Percentiles rank a stretch among this genome's conserved stretches.
phyloP scores from a whole-genome alignment of 2,888 invertebrate genomes.

The Calameuta pallipes region DNA sequence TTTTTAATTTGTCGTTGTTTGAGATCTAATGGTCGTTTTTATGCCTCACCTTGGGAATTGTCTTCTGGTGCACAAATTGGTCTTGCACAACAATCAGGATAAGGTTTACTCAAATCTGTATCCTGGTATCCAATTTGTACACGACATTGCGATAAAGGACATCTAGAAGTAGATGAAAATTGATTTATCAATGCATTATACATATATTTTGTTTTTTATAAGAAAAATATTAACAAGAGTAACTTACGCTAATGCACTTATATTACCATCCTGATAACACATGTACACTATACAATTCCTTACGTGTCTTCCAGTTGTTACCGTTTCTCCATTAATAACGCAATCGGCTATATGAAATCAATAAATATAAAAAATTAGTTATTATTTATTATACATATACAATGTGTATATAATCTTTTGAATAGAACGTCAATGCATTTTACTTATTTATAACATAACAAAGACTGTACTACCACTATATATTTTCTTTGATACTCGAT shows the following conservation, averaged over 20 bases:
- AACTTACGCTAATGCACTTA: slow-evolving; percentile 4
- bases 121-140: slow-evolving; percentile 24
- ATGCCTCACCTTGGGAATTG: neutral
- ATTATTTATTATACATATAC: neutral
- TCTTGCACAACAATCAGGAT: slow-evolving; percentile 36
- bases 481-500: neutral
- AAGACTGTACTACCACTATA: neutral
- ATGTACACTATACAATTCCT: neutral
- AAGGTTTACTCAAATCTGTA: slow-evolving; percentile 30
- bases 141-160: slow-evolving; percentile 22
- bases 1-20: neutral
- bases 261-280: neutral
- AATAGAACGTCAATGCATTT: neutral
- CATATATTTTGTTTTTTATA: neutral
- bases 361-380: neutral
- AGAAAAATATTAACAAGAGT: neutral
- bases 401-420: neutral
- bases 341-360: neutral
- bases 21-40: neutral
- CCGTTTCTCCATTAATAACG: neutral
- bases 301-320: neutral
- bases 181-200: neutral
- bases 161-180: slow-evolving; percentile 29
- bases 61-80: slow-evolving; percentile 24
- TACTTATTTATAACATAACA: neutral